Conservation (phyloP, 2,888 invertebrate species). For the Protonemura montana region DNA sequence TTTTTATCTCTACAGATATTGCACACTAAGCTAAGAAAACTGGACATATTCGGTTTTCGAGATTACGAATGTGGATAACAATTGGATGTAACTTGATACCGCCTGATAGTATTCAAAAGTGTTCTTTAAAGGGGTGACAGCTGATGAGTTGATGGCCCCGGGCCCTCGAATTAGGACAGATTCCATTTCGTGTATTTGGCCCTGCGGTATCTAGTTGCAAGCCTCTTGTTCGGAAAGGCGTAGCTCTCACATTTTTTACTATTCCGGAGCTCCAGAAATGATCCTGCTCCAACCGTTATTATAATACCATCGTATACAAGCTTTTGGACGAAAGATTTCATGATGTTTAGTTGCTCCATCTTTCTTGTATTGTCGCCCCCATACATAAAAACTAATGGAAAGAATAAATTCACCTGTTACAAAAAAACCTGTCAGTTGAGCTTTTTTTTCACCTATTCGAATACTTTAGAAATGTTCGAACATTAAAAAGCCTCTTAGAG, state of each 20-base stretch:
- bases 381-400: constrained; percentile 38
- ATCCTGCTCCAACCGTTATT: constrained; percentile 16
- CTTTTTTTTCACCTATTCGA: constrained; percentile 26
- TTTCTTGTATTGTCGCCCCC: constrained; percentile 36
- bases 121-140: background rate
- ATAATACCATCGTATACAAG: background rate
- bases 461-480: constrained; percentile 22
- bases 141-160: background rate
- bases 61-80: background rate
- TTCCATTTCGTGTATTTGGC: constrained; percentile 1
- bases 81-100: background rate
- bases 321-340: constrained; percentile 2
- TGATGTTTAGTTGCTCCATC: background rate
- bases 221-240: background rate
- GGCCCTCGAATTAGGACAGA: background rate
- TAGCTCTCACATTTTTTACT: background rate
- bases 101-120: background rate
- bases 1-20: background rate
- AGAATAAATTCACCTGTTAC: constrained; percentile 38
- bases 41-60: background rate
- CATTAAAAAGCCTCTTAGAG: constrained; percentile 30
- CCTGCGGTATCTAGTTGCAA: background rate
- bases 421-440: constrained; percentile 40
- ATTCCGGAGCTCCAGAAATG: background rate
- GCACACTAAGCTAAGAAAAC: background rate